Conservation (phyloP, 1,140 invertebrate species). For the Probaryconus sp. region DNA sequence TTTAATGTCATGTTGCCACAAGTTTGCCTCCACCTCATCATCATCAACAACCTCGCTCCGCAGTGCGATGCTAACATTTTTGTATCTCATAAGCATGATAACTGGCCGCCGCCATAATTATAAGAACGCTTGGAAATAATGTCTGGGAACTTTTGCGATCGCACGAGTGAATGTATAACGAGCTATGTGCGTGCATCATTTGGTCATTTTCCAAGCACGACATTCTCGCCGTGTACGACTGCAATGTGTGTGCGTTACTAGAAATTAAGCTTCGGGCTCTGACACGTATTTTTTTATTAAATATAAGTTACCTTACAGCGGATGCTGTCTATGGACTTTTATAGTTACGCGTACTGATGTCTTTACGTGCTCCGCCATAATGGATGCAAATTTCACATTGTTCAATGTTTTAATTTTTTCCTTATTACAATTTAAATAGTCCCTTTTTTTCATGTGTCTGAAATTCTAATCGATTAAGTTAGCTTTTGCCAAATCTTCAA, state of each 20-base stretch:
- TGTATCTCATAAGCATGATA: constrained; percentile 33
- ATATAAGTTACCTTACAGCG: no score
- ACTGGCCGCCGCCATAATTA: constrained; percentile 27
- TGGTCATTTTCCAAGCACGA: constrained; percentile 33
- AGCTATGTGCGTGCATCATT: constrained; percentile 46
- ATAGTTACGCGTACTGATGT: no score
- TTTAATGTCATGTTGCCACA: constrained; percentile 39
- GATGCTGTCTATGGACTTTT: no score
- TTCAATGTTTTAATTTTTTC: no score
- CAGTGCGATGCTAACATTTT: constrained; percentile 38
- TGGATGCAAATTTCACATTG: no score
- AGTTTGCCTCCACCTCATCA: constrained; percentile 17
- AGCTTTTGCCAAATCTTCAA: no score
- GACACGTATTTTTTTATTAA: no score
- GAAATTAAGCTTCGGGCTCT: constrained; percentile 2
- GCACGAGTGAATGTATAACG: constrained; percentile 47
- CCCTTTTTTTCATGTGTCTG: no score
- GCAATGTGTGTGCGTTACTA: constrained; percentile 1
- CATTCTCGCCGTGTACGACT: constrained; percentile 3
- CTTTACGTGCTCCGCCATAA: no score
- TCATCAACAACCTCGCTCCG: constrained; percentile 29
- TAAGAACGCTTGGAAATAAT: constrained; percentile 49
- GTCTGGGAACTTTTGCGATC: constrained; percentile 36
- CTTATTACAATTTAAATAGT: no score
- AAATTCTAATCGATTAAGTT: no score